Percentiles rank a stretch among this genome's conserved stretches.
Evolutionary conservation across 2,113 vertebrate genomes (phyloP).

Genomic region (Agapornis roseicollis): DNA sequence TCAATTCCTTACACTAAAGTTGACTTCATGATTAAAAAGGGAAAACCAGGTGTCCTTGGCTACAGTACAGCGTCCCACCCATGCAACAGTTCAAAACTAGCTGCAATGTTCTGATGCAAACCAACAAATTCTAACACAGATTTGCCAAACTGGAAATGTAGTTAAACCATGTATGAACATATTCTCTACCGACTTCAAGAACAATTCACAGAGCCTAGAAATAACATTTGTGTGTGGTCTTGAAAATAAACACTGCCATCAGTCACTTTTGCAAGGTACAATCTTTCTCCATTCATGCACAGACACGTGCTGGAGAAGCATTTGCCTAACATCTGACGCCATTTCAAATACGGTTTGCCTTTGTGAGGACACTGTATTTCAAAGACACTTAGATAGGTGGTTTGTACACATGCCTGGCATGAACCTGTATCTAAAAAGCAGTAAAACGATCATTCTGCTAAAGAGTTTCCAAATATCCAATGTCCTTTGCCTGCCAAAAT

Average conservation of each 20-base stretch:
- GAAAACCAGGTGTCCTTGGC: slow-evolving; percentile 7
- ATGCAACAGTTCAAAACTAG: not conserved
- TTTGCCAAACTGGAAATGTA: not conserved
- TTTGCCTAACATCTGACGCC: not conserved
- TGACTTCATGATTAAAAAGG: not conserved
- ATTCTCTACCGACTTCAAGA: not conserved
- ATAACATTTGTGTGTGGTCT: not conserved
- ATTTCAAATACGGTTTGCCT: not conserved
- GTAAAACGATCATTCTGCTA: not conserved
- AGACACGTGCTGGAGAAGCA: not conserved
- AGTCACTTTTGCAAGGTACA: not conserved
- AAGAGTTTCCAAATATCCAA: not conserved
- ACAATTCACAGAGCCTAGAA: not conserved
- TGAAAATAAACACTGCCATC: not conserved
- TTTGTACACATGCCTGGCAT: not conserved
- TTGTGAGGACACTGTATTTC: not conserved
- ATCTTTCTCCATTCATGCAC: not conserved
- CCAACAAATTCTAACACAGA: not conserved
- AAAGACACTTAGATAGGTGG: not conserved
- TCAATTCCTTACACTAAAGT: not conserved
- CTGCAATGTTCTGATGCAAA: not conserved
- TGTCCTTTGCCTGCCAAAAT: slow-evolving; percentile 58
- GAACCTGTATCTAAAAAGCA: not conserved
- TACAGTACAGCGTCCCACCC: not conserved
- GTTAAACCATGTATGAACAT: not conserved